phyloP scores from a whole-genome alignment of 2,888 invertebrate species.

The Caenorhabditis sp. region DNA sequence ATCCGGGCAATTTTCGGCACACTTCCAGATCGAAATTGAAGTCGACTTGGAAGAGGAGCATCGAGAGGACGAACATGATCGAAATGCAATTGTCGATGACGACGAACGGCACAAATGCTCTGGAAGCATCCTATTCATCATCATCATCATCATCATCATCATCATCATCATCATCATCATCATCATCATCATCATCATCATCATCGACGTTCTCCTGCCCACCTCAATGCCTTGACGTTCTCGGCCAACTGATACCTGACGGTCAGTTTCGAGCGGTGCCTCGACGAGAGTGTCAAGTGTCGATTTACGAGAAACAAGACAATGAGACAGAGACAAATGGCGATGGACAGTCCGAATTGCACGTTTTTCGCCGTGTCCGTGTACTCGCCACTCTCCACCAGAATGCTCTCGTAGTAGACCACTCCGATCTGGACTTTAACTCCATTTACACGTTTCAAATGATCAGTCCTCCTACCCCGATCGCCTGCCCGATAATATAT shows the following conservation, averaged over 20 bases:
- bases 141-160: too few relatives aligned
- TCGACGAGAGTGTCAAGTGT: conserved; percentile 37
- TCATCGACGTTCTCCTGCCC: neutral
- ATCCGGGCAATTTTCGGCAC: conserved; percentile 30
- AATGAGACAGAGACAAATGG: conserved; percentile 39
- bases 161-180: too few relatives aligned
- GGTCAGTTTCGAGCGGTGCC: conserved; percentile 39
- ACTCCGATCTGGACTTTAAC: conserved; percentile 26
- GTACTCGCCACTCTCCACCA: conserved; percentile 20
- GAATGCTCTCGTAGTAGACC: conserved; percentile 29
- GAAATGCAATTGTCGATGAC: conserved; percentile 58
- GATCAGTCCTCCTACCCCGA: conserved; percentile 28
- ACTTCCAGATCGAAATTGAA: conserved; percentile 46
- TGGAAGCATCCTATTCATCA: conserved; percentile 8
- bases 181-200: too few relatives aligned
- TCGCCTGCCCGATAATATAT: conserved; percentile 30
- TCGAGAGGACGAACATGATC: conserved; percentile 47
- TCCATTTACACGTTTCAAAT: neutral
- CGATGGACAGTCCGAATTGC: conserved; percentile 45
- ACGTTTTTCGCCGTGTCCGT: conserved; percentile 38
- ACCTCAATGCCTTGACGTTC: conserved; percentile 56
- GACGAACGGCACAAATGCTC: conserved; percentile 58
- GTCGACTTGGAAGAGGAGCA: conserved; percentile 48
- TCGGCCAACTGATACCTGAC: conserved; percentile 55
- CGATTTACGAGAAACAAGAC: conserved; percentile 50